Percentiles rank a stretch among this genome's conserved stretches.
These are phyloP conservation scores for Silurus aristotelis DNA, from an alignment of 2,797 vertebrate genomes.

Conservation along the genomic window DNA sequence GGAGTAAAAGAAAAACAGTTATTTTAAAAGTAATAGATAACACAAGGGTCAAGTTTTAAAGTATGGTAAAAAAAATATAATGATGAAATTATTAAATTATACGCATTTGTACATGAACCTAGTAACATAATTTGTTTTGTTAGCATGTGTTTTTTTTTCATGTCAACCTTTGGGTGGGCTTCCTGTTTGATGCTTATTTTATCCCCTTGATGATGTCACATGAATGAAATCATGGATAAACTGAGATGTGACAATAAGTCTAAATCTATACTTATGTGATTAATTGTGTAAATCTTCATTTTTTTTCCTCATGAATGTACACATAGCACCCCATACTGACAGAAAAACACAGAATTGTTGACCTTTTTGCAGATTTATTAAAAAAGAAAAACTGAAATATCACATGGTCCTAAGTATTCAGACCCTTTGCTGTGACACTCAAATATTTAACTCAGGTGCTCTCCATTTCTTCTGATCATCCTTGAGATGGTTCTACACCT, in stretches of 20 bases:
- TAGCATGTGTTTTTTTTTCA: not conserved
- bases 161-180: not conserved
- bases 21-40: not conserved
- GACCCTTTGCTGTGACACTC: no score
- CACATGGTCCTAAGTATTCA: no score
- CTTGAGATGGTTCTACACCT: no score
- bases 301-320: no score
- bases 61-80: not conserved
- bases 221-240: not conserved
- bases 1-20: not conserved
- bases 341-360: no score
- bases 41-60: not conserved
- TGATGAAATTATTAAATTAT: not conserved
- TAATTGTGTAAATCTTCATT: no score
- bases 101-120: not conserved
- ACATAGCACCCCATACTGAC: no score
- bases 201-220: conserved; percentile 1
- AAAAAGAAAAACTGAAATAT: no score
- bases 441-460: no score
- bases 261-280: not conserved
- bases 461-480: no score
- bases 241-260: not conserved
- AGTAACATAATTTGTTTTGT: not conserved
- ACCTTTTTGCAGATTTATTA: no score
- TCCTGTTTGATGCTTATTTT: not conserved